Evolutionary conservation across 2,113 vertebrate genomes (phyloP), one percentile per base, ranked within the genome.

Genomic region (Archocentrus centrarchus): DNA sequence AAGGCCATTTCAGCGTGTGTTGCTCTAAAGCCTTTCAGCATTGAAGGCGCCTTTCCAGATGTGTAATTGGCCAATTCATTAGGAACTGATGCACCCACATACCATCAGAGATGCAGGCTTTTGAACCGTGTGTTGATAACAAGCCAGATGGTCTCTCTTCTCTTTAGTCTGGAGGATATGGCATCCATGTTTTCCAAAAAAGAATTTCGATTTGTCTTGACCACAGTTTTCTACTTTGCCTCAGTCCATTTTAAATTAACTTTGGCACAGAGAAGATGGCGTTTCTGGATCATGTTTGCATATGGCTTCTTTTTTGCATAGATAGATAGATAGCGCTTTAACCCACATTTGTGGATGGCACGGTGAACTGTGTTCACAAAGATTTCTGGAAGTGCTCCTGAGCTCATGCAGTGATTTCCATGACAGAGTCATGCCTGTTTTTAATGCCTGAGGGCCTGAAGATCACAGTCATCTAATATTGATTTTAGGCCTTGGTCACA

Each of bases 151-250:
- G 7, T 53, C 22, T 68, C 22, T 47, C 27, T 47, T n/a, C 44
- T 27, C 64, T 68, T 68, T 27, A 47, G 22, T 0, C 39, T 0
- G 0, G 5, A 47, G 63, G 44, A 68, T 27, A 27, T 0, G 3
- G 14, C 11, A 7, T 41, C 14, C 64, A 68, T 47, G 14, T 30
- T 27, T 41, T 47, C 24, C 22, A 47, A 47, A 68, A 68, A 47
- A 27, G 14, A 27, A 68, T 47, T 47, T 68, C 64, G 3, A 41
- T 47, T 68, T 27, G 27, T 47, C 64, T 39, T 68, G 64, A 27
- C 64, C 47, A 68, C 41, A 68, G 64, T 47, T 68, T 68, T 41
- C 11, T 9, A 41, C 11, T 41, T 41, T 41, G 39, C 39, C 39
- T 41, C 39, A 68, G 39, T 68, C 5, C 8, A 47, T 68, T 27